Base-by-base conservation (phyloP, 2,797 vertebrate species). In the Enteromius mattozi region DNA sequence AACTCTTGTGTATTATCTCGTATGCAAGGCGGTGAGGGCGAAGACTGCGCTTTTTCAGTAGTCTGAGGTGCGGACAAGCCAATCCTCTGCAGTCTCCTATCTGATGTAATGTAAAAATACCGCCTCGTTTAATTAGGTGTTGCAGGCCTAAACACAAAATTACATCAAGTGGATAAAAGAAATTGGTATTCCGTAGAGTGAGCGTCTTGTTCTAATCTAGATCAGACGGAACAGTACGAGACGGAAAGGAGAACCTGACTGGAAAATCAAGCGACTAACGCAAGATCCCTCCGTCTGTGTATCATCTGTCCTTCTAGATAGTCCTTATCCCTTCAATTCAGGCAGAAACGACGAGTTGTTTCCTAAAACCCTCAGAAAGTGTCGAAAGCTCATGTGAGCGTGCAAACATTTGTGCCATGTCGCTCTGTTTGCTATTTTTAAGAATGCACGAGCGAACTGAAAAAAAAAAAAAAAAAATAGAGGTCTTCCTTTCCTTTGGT, bases 401-500 rank as follows among this genome's bases (percentile, higher is more conserved):
- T 65, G 77, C 66, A 82, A 81, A 80, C 79, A 80, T 37, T 69
- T 85, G 84, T 85, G 87, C 84, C 74, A 70, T 54, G 85, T 19
- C 17, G 30, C 59, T 88, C 65, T 54, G 65, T 85, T 51, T 69
- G 86, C 89, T 89, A 91, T 93, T 92, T 92, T 93, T 91, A 86
- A 91, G 86, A 63, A 4, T 59, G 89, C 91, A 91, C 86, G 88
- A 87, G 91, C 89, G 89, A 93, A 88, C 13, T 27, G 21, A 45
- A 85, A 83, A 88, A 87, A 90, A 88, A 87, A 10, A 78, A 66
- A 86, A 78, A 84, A 85, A 85, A 86, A 89, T 87, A 89, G 83
- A 84, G 56, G 85, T 91, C 90, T 93, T 92, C 91, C 92, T 92
- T 87, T 83, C 27, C 90, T 86, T 87, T 88, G 88, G 90, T 90